Evolutionary conservation across 2,888 invertebrate species (phyloP), one percentile per base, ranked within the genome.

Genomic region (Ophion ventricosus): DNA sequence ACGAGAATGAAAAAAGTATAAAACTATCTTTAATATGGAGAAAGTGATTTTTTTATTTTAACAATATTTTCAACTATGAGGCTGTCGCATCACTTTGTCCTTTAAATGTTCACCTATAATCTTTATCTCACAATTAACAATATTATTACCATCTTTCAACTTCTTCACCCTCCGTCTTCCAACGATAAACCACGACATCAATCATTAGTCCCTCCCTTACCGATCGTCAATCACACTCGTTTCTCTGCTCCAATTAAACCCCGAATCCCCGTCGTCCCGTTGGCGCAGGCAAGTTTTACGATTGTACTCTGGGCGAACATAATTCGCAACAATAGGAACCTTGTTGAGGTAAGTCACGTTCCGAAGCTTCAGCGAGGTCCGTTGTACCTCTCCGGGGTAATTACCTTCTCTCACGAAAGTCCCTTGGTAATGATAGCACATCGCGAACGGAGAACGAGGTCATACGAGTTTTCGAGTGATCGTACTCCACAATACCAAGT

Each of bases 321-420:
- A 25, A 20, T 66, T 23, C 54, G 59, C 26, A 72, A 26, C 73
- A 69, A 70, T 70, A 64, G 66, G 87, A 88, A 90, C 87, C 85
- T 88, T 77, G 87, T 91, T 90, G 90, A 80, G 91, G 90, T 87
- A 91, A 91, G 92, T 92, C 91, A 88, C 86, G 90, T 86, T 85
- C 87, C 23, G n/a, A 76, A 76, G 63, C 70, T 49, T 69, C 67
- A 56, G 67, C 70, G 64, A 76, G 64, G 66, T 64, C 66, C 70
- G 72, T 77, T 64, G 43, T 40, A n/a, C 43, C 26, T 49, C 54
- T 26, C 14, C 66, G 66, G 23, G 72, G 89, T 91, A 90, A 92
- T 91, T 91, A 91, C 90, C 87, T 89, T 84, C 87, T 88, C 89
- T 90, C 90, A 91, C 91, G 91, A 86, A 91, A 91, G 88, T 91